phyloP scores from a whole-genome alignment of 2,797 vertebrate species.

The Enteromius radiatus region DNA sequence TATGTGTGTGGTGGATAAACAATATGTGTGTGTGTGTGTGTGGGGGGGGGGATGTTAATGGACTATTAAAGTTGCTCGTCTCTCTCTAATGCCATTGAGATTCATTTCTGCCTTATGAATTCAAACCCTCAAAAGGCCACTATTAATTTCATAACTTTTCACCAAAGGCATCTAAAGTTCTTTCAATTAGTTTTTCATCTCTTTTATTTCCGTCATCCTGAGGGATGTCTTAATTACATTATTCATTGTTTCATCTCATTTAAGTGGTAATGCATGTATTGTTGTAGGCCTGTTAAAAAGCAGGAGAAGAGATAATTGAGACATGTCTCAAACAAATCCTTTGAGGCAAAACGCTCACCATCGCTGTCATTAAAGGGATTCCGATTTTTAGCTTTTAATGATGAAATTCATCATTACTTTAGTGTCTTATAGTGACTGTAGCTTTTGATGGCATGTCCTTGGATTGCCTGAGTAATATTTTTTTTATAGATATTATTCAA shows the following conservation, averaged over 20 bases:
- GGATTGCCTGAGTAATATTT: background rate
- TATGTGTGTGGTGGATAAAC: background rate
- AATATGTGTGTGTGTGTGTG: background rate
- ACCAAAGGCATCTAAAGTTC: slow-evolving; percentile 65
- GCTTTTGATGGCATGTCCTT: background rate
- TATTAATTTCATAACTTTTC: slow-evolving; percentile 49
- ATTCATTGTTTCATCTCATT: slow-evolving; percentile 57
- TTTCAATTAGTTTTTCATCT: slow-evolving; percentile 29
- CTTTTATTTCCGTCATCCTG: slow-evolving; percentile 8
- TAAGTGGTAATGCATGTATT: slow-evolving; percentile 55
- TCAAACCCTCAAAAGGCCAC: slow-evolving; percentile 22
- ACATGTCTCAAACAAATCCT: slow-evolving; percentile 28
- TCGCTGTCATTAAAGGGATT: background rate
- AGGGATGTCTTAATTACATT: slow-evolving; percentile 61
- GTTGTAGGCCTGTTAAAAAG: slow-evolving; percentile 43
- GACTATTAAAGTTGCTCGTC: slow-evolving; percentile 7
- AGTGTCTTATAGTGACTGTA: background rate
- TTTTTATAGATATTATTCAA: background rate
- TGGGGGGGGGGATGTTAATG: background rate
- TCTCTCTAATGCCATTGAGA: slow-evolving; percentile 18
- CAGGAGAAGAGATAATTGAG: slow-evolving; percentile 36
- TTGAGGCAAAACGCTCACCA: background rate
- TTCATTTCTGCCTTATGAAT: slow-evolving; percentile 30
- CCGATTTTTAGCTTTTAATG: background rate
- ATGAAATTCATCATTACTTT: background rate